A percentile compares a stretch with the other conserved stretches of the same genome.
These are phyloP conservation scores for Zosterops lateralis DNA, from an alignment of 2,113 vertebrate species.

Conservation along the genomic window DNA sequence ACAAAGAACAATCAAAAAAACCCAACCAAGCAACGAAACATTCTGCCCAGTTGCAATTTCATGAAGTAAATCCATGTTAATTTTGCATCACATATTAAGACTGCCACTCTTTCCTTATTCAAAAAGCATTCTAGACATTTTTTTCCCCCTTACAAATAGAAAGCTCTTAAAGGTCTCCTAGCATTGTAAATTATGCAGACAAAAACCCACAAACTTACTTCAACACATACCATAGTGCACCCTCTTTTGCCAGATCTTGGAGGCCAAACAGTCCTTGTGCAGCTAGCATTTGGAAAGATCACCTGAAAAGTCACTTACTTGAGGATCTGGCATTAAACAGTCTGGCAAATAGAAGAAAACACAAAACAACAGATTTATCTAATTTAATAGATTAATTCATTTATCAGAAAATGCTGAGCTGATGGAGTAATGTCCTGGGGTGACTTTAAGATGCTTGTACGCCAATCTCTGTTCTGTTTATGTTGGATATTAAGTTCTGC, in stretches of 20 bases:
- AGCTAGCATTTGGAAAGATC: background rate
- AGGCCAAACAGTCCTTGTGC: background rate
- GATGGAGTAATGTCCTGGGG: background rate
- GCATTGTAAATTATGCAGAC: background rate
- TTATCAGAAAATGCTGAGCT: background rate
- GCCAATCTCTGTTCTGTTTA: background rate
- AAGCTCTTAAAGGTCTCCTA: background rate
- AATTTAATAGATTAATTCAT: background rate
- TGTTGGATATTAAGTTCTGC: background rate
- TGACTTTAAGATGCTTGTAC: background rate
- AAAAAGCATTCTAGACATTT: background rate
- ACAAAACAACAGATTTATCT: background rate
- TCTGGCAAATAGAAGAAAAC: background rate
- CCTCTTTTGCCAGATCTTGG: background rate
- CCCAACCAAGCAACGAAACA: background rate
- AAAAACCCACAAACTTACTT: background rate
- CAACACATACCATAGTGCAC: background rate
- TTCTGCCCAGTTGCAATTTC: background rate
- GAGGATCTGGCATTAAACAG: background rate
- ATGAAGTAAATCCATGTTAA: background rate
- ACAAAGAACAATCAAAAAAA: background rate
- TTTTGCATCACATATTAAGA: background rate
- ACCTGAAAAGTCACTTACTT: background rate
- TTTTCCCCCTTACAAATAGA: background rate
- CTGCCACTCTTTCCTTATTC: background rate